phyloP scores from a whole-genome alignment of 1,140 invertebrate species.

The Ostrea edulis region DNA sequence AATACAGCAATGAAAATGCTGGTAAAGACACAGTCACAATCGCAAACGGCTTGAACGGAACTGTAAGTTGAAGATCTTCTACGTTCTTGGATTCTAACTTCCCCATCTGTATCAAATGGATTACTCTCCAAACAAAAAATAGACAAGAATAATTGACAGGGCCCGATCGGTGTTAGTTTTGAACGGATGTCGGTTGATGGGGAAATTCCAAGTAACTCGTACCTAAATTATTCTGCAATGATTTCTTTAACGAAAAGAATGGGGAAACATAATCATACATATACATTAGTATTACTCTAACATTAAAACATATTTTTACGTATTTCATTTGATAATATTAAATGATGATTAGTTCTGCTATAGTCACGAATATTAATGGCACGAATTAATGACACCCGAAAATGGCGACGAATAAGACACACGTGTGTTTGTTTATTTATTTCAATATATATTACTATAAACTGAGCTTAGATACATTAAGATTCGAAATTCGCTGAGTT shows the following conservation, averaged over 20 bases:
- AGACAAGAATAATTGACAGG: not conserved
- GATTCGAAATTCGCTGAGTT: too few relatives aligned
- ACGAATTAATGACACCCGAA: not conserved
- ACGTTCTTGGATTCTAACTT: conserved; percentile 12
- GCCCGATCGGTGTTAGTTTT: not conserved
- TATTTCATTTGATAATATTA: not conserved
- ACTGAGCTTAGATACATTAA: too few relatives aligned
- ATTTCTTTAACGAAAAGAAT: too few relatives aligned
- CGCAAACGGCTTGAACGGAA: conserved; percentile 86
- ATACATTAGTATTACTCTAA: too few relatives aligned
- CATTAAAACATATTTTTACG: too few relatives aligned
- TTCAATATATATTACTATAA: not conserved
- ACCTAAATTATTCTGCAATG: not conserved
- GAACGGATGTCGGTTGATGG: conserved; percentile 3
- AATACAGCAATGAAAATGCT: conserved; percentile 88
- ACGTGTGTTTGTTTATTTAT: conserved; percentile 27
- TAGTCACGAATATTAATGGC: not conserved
- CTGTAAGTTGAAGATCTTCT: conserved; percentile 78
- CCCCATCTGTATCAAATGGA: not conserved
- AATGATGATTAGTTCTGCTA: not conserved
- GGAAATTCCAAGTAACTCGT: not conserved
- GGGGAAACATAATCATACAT: too few relatives aligned
- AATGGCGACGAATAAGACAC: not conserved
- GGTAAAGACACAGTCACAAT: conserved; percentile 90
- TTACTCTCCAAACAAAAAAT: not conserved